phyloP scores from a whole-genome alignment of 2,797 vertebrate genomes.

The Squalus acanthias region DNA sequence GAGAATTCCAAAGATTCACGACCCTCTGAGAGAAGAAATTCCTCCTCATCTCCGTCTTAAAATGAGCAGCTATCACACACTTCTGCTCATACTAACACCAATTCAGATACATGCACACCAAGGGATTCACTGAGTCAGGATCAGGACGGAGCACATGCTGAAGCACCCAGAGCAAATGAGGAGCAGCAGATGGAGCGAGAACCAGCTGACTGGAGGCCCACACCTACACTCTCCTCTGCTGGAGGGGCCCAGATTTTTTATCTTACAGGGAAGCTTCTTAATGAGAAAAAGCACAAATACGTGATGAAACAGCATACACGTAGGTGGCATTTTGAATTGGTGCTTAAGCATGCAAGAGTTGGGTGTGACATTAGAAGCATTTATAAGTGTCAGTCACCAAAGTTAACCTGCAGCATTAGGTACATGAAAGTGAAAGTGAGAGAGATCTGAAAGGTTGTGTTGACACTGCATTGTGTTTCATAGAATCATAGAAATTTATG shows the following conservation, averaged over 20 bases:
- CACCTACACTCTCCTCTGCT: background rate
- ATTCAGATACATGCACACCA: background rate
- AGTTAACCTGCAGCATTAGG: background rate
- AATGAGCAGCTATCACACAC: background rate
- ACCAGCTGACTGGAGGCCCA: background rate
- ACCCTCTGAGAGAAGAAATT: no score
- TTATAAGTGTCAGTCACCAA: background rate
- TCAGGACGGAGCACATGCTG: background rate
- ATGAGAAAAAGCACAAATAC: no score
- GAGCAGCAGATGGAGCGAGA: background rate
- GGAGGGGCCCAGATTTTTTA: no score
- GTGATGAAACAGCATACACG: background rate
- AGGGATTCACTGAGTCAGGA: background rate
- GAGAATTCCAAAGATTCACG: no score
- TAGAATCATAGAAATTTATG: no score
- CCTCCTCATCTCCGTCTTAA: no score
- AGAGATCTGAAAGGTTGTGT: background rate
- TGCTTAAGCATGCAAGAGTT: background rate
- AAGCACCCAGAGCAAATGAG: background rate
- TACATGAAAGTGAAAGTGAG: background rate
- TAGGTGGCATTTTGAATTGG: background rate
- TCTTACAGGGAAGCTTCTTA: no score
- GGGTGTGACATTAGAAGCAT: background rate
- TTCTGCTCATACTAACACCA: background rate
- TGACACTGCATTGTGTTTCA: no score